Conservation (phyloP, 2,888 invertebrate genomes). For the Teinopalpus imperialis region DNA sequence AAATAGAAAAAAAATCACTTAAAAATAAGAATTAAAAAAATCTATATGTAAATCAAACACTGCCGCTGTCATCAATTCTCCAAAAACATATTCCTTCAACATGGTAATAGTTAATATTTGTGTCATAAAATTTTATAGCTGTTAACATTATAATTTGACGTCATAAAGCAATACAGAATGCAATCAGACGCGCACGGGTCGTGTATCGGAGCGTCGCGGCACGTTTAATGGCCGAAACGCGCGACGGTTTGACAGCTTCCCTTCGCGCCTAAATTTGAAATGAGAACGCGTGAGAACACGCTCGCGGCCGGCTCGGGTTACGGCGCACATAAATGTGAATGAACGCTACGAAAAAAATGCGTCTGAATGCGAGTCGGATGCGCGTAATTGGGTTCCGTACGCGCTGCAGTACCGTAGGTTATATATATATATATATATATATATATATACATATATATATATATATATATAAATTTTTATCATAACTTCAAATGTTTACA, state of each 20-base stretch:
- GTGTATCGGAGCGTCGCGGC: slow-evolving; percentile 28
- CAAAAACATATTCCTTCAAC: slow-evolving; percentile 2
- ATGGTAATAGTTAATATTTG: slow-evolving; percentile 2
- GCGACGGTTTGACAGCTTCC: slow-evolving; percentile 44
- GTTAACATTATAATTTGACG: slow-evolving; percentile 16
- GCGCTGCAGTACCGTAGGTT: no score
- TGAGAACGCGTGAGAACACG: slow-evolving; percentile 70
- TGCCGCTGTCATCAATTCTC: neutral
- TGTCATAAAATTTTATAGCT: slow-evolving; percentile 7
- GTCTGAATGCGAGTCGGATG: neutral
- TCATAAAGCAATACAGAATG: slow-evolving; percentile 16
- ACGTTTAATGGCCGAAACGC: slow-evolving; percentile 22
- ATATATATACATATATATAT: no score
- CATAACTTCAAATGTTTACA: no score
- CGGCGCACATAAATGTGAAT: slow-evolving; percentile 60
- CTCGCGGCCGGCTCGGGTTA: slow-evolving; percentile 60
- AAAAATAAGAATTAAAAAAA: no score
- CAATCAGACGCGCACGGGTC: slow-evolving; percentile 30
- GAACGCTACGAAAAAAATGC: slow-evolving; percentile 37
- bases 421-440: no score
- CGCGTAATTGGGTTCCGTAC: neutral
- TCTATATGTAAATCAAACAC: no score
- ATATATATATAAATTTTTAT: no score
- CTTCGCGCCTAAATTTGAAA: slow-evolving; percentile 70
- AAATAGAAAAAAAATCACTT: no score